Evolutionary conservation across 2,113 vertebrate species (phyloP), one percentile per base, ranked within the genome.

Genomic region (Propithecus coquereli): DNA sequence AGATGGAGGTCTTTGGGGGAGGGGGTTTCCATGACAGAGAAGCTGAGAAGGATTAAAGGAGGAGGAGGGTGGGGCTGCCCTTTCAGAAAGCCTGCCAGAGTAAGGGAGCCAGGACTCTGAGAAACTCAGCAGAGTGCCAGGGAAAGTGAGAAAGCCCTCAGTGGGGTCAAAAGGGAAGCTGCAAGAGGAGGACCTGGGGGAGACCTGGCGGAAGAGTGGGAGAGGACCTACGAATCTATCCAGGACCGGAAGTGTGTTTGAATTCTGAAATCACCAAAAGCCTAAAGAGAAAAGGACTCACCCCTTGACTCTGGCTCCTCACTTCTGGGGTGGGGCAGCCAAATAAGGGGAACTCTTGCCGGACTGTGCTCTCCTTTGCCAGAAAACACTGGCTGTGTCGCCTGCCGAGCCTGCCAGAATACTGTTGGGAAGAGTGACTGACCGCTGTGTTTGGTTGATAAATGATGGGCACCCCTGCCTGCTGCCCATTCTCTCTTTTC

Each of bases 81-180:
- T 98, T 96, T 93, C 96, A 97, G 96, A 71, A 97, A 97, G 79
- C 7, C 50, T 66, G 76, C 81, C 54, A 93, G 6, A 17, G 76
- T 92, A 76, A 94, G 59, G 91, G 90, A 97, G 93, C 57, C 54
- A 79, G 43, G 93, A 77, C 30, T 77, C 74, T 77, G 20, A 50
- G 45, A 77, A 18, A 77, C 74, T 34, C 30, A 77, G 30, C 27
- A 77, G 45, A 12, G 30, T 50, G 74, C 74, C 74, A 50, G 30
- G 20, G 50, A 79, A 79, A 54, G 84, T 37, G 93, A 94, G 96
- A 98, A 95, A 97, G 90, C 74, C 82, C 85, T 91, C 91, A 68
- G 45, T 97, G 93, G 81, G 91, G 90, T 93, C 90, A 97, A 94
- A 96, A 97, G 97, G 96, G 93, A 98, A 97, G 95, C 73, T 70